Base-by-base conservation (phyloP, 2,113 vertebrate genomes). In the Scophthalmus maximus region DNA sequence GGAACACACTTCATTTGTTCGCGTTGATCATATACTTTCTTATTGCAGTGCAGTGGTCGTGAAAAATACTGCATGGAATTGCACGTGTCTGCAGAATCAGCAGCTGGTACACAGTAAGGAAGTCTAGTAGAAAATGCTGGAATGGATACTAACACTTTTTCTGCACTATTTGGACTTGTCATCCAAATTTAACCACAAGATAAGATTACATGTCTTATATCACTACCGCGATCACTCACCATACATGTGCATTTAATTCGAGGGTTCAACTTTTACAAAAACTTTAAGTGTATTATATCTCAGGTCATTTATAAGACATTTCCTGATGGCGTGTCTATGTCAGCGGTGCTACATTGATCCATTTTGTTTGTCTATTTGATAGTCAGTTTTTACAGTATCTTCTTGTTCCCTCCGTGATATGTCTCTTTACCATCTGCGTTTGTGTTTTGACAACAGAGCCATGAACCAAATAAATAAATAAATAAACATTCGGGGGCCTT, bases 281-380 rank as follows among this genome's bases (percentile, higher is more conserved):
- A 66, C 10, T 64, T 23, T 84, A n/a, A n/a, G 25, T 64, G 71
- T 79, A 62, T 68, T 46, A 27, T 73, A 69, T 74, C 84, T 86
- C 79, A 80, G 81, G 86, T 83, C 55, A 30, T 8, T 69, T 14
- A 72, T 50, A 30, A 40, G 8, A 67, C 53, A 36, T 36, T 36
- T 36, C 18, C 40, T 42, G 42, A 46, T n/a, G 42, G 18, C 17
- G 36, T 15, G 36, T 17, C n/a, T n/a, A n/a, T 64, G 66, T 76
- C 53, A 68, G 49, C 71, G 68, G 82, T 88, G 84, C 84, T 88
- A 59, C 38, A 57, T 42, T 51, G 60, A 42, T 53, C 29, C 52
- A 40, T 74, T 68, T 49, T 61, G 9, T 67, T 46, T 67, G 61
- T n/a, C n/a, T n/a, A 77, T 76, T 49, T 40, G 11, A 67, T 63